A percentile compares a stretch with the other conserved stretches of the same genome.
These are phyloP conservation scores for Drosophila anomelani DNA, from an alignment of 2,888 invertebrate genomes.

Conservation along the genomic window DNA sequence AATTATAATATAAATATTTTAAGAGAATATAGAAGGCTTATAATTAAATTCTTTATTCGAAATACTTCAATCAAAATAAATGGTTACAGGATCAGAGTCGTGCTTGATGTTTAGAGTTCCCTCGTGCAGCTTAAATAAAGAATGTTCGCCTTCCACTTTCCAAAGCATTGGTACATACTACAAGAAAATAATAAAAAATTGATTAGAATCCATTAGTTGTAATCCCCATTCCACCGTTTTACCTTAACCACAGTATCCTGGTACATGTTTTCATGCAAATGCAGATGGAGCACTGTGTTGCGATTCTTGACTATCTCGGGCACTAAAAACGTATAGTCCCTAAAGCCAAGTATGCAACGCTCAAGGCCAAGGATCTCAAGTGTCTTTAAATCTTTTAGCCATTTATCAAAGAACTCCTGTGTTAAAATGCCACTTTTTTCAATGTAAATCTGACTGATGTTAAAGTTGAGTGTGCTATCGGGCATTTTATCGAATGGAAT, in stretches of 20 bases:
- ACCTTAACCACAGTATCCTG: background rate
- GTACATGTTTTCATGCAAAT: background rate
- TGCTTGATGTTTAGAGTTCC: background rate
- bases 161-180: background rate
- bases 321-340: constrained; percentile 3
- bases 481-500: background rate
- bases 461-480: background rate
- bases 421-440: constrained; percentile 30
- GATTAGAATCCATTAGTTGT: background rate
- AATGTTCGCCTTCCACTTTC: constrained; percentile 9
- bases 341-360: constrained; percentile 7
- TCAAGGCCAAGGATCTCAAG: constrained; percentile 11
- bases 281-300: background rate
- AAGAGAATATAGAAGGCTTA: background rate
- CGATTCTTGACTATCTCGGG: constrained; percentile 8
- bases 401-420: constrained; percentile 3
- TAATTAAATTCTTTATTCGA: background rate
- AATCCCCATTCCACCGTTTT: background rate
- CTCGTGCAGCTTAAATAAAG: background rate
- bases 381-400: background rate
- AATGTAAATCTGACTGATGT: constrained; percentile 9
- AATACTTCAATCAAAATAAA: constrained; percentile 7
- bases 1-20: background rate
- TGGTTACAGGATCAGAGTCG: background rate
- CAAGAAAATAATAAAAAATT: background rate